Evolutionary conservation across 2,113 vertebrate species (phyloP).

Genomic region (Erpornis zantholeuca): DNA sequence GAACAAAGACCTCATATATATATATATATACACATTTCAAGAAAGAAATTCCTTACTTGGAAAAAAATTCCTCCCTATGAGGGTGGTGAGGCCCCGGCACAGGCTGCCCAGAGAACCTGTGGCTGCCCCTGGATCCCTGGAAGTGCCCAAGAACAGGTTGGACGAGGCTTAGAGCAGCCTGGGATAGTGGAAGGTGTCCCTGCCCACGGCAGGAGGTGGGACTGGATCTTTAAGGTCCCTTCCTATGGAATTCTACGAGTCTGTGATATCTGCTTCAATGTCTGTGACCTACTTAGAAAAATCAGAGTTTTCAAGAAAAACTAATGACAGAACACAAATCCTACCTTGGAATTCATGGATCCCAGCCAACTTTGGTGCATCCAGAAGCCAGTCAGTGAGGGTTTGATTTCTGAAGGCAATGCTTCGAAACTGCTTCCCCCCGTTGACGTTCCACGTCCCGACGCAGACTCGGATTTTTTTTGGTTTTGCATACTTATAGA

Average conservation of each 20-base stretch:
- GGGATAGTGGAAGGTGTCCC: background rate
- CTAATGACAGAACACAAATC: background rate
- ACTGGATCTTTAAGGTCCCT: background rate
- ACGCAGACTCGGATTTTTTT: conserved; percentile 88
- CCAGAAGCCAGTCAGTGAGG: conserved; percentile 95
- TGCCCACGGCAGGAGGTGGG: background rate
- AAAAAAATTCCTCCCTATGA: background rate
- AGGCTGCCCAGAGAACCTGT: background rate
- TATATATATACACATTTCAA: background rate
- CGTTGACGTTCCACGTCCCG: conserved; percentile 97
- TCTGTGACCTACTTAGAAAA: background rate
- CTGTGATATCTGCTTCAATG: background rate
- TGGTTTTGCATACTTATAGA: conserved; percentile 90
- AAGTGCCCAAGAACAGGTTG: background rate
- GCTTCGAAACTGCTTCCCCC: conserved; percentile 96
- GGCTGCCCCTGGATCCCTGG: background rate
- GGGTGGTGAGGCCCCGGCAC: background rate
- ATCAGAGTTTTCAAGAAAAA: background rate
- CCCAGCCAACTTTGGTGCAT: conserved; percentile 89
- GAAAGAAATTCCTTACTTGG: background rate
- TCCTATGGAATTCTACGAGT: background rate
- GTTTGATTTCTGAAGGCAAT: conserved; percentile 98
- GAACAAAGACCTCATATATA: background rate
- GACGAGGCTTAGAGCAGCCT: accelerated
- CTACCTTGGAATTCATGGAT: conserved; percentile 91